Conservation (phyloP, 2,113 vertebrate genomes). For the Siphamia tubifer region DNA sequence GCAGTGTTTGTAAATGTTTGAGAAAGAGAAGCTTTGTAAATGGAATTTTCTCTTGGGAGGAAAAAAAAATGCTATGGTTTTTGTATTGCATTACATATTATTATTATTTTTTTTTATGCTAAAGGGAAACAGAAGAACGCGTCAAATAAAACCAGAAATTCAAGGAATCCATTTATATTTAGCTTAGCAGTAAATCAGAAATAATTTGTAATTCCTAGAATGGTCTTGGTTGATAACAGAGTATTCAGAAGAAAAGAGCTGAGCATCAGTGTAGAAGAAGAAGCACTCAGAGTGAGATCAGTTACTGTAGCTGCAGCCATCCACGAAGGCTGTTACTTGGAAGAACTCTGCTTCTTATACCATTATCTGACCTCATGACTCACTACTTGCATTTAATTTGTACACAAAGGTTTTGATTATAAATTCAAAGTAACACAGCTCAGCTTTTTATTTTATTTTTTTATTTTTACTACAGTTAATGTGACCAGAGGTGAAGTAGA, state of each 20-base stretch:
- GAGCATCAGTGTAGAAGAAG: constrained; percentile 53
- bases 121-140: neutral
- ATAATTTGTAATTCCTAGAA: constrained; percentile 42
- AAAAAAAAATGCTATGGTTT: constrained; percentile 47
- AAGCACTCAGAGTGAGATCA: constrained; percentile 61
- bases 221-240: constrained; percentile 9
- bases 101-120: neutral
- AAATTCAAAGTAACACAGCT: neutral
- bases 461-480: too few relatives aligned
- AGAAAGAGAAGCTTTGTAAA: constrained; percentile 41
- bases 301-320: constrained; percentile 55
- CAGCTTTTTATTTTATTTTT: too few relatives aligned
- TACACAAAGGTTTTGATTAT: neutral
- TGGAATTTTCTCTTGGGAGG: constrained; percentile 23
- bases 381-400: too few relatives aligned
- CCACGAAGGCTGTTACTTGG: constrained; percentile 40
- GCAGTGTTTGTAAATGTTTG: constrained; percentile 53
- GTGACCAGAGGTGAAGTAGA: too few relatives aligned
- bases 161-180: constrained; percentile 23
- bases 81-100: constrained; percentile 38
- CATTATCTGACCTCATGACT: constrained; percentile 43
- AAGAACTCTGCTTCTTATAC: constrained; percentile 38
- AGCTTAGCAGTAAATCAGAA: constrained; percentile 18
- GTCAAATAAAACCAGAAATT: constrained; percentile 4
- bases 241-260: constrained; percentile 56